These are phyloP conservation scores for Perccottus glenii DNA, from an alignment of 2,113 vertebrate genomes.

Conservation along the genomic window DNA sequence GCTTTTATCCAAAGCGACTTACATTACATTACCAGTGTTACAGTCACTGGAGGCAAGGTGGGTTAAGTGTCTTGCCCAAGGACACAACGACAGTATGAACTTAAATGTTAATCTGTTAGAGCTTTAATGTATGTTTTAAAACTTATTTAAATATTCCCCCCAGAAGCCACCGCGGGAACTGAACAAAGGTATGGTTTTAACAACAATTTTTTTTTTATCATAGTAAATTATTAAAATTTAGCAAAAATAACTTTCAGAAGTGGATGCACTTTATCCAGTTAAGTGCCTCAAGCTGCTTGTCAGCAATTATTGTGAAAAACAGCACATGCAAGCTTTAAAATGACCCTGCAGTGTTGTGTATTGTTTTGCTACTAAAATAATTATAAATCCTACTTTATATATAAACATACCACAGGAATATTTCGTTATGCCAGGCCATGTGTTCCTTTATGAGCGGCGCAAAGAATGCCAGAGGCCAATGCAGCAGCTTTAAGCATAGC, in stretches of 20 bases:
- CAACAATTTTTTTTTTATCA: slow-evolving; percentile 36
- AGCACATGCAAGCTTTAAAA: slow-evolving; percentile 28
- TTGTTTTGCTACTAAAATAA: slow-evolving; percentile 64
- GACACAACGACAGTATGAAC: too few species aligned
- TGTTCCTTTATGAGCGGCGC: slow-evolving; percentile 47
- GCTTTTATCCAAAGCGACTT: too few species aligned
- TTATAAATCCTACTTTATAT: slow-evolving; percentile 51
- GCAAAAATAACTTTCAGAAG: slow-evolving; percentile 20
- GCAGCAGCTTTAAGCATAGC: slow-evolving; percentile 51
- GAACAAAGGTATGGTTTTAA: slow-evolving; percentile 40
- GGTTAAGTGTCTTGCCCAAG: too few species aligned
- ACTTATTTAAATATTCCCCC: slow-evolving; percentile 46
- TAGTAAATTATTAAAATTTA: slow-evolving; percentile 24
- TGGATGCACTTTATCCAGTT: slow-evolving; percentile 14
- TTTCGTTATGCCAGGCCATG: slow-evolving; percentile 48
- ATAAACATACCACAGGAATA: slow-evolving; percentile 48
- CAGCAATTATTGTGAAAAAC: slow-evolving; percentile 33
- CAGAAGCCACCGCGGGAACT: slow-evolving; percentile 19
- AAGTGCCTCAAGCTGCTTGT: slow-evolving; percentile 41
- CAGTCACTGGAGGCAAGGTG: too few species aligned
- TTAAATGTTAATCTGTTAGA: slow-evolving; percentile 41
- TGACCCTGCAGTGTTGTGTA: slow-evolving; percentile 15
- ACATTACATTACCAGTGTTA: too few species aligned
- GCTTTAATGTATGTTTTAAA: slow-evolving; percentile 52
- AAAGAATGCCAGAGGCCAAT: slow-evolving; percentile 54